These are phyloP conservation scores for Epizoanthus stellaris DNA, from an alignment of 92 coral and sea anemone genomes.

Conservation along the genomic window DNA sequence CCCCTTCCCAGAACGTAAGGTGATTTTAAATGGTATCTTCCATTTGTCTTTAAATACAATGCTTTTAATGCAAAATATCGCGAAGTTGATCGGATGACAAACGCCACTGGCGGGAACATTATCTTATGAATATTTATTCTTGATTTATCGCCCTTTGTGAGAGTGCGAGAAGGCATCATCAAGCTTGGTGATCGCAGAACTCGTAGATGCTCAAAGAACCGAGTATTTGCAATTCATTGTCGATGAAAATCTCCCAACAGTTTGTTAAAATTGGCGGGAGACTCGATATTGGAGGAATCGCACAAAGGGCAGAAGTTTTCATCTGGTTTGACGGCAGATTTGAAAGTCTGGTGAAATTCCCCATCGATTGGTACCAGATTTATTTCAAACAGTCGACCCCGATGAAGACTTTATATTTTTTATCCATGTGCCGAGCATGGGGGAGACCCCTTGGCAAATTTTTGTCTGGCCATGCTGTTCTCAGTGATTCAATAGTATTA, in stretches of 20 bases:
- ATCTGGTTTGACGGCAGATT: conserved; percentile 33
- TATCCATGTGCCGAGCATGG: neutral
- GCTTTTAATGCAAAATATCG: too few relatives aligned
- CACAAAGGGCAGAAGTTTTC: conserved; percentile 33
- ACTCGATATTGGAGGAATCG: conserved; percentile 24
- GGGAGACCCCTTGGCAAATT: conserved; percentile 39
- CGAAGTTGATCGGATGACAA: too few relatives aligned
- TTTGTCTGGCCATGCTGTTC: conserved; percentile 15
- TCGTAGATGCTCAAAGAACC: conserved; percentile 25
- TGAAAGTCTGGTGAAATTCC: conserved; percentile 13
- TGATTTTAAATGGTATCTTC: too few relatives aligned
- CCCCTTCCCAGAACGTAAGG: too few relatives aligned
- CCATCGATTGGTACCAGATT: neutral
- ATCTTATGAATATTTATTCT: too few relatives aligned
- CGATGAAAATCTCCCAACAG: conserved; percentile 6
- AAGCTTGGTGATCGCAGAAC: conserved; percentile 31
- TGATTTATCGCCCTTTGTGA: conserved; percentile 25
- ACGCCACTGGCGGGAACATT: too few relatives aligned
- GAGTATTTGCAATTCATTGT: conserved; percentile 25
- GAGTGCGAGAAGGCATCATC: conserved; percentile 36
- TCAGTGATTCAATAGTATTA: neutral
- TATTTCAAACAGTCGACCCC: conserved; percentile 13
- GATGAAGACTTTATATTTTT: conserved; percentile 14
- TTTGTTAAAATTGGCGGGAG: neutral
- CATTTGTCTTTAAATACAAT: too few relatives aligned